Conservation (phyloP, 2,888 invertebrate genomes). For the Hyalella azteca region DNA sequence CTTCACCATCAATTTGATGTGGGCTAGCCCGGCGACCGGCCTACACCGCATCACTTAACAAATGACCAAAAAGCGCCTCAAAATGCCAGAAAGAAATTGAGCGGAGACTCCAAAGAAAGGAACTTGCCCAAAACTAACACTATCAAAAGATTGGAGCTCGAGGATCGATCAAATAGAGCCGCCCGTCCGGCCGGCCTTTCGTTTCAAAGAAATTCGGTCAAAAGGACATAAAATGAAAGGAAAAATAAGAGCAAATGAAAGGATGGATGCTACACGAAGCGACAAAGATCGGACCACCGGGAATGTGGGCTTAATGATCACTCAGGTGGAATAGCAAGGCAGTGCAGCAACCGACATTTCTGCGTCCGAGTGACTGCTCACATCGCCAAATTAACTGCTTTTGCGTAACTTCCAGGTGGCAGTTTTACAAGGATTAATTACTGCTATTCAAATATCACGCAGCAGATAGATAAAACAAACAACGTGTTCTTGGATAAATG, state of each 20-base stretch:
- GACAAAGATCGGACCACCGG: conserved; percentile 24
- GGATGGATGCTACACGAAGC: no score
- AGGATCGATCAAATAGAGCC: conserved; percentile 30
- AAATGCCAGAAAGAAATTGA: conserved; percentile 26
- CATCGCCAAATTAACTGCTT: no score
- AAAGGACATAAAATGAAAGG: conserved; percentile 27
- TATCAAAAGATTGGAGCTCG: conserved; percentile 22
- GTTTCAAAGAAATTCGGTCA: conserved; percentile 19
- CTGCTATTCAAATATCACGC: no score
- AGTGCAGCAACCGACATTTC: no score
- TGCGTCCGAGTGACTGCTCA: no score
- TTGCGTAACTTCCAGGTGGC: no score
- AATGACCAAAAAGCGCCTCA: conserved; percentile 23
- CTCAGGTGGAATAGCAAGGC: conserved; percentile 34
- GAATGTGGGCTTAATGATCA: conserved; percentile 19
- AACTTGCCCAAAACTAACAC: conserved; percentile 32
- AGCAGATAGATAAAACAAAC: no score
- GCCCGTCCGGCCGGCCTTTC: conserved; percentile 4
- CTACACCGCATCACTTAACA: conserved; percentile 16
- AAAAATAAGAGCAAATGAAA: background rate
- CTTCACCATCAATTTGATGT: conserved; percentile 11
- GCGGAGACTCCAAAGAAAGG: conserved; percentile 10
- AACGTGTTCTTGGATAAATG: no score
- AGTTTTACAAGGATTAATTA: no score
- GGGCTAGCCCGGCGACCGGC: background rate